Evolutionary conservation across 1,140 invertebrate genomes (phyloP).

Genomic region (Batillaria attramentaria): DNA sequence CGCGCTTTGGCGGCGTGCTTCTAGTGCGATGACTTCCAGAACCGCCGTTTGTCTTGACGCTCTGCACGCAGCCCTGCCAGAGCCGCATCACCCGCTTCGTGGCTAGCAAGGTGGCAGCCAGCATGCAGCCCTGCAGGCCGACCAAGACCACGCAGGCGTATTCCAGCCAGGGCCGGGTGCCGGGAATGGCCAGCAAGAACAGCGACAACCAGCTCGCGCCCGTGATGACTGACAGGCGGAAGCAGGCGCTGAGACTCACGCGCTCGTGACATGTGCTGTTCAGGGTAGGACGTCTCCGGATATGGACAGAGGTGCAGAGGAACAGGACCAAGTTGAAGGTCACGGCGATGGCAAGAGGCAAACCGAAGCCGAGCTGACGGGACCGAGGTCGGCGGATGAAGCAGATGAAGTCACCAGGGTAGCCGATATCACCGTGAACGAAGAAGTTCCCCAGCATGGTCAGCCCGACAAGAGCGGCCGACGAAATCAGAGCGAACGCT

Average conservation of each 20-base stretch:
- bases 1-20: neutral
- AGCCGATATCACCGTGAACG: constrained; percentile 15
- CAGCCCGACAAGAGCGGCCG: neutral
- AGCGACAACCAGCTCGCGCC: constrained; percentile 25
- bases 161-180: neutral
- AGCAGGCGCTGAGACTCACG: constrained; percentile 21
- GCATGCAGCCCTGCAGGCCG: constrained; percentile 6
- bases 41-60: neutral
- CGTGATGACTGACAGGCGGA: constrained; percentile 26
- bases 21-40: neutral
- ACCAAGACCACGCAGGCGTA: constrained; percentile 8
- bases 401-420: neutral
- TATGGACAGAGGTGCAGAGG: neutral
- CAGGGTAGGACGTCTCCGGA: constrained; percentile 9
- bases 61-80: neutral
- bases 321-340: constrained; percentile 12
- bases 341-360: constrained; percentile 12
- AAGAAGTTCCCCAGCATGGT: constrained; percentile 4
- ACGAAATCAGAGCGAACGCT: neutral
- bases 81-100: neutral
- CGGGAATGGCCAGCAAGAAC: constrained; percentile 21
- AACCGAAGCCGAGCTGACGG: constrained; percentile 19
- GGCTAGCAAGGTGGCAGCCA: constrained; percentile 15
- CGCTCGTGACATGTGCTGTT: neutral
- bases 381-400: constrained; percentile 14